phyloP scores from a whole-genome alignment of 2,888 invertebrate genomes.

The Prostheceraeus crozeri region DNA sequence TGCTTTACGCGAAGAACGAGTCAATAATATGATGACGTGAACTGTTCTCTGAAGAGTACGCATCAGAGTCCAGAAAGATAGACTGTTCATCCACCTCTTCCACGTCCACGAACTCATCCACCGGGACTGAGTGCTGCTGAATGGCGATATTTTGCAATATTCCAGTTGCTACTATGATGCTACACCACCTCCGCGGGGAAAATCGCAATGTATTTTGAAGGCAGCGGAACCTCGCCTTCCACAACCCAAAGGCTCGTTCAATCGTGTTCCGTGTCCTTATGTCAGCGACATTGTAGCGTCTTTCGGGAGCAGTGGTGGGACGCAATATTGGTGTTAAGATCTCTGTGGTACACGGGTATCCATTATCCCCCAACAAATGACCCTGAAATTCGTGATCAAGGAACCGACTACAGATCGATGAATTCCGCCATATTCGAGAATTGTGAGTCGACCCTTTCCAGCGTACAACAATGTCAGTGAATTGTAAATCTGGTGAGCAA shows the following conservation, averaged over 20 bases:
- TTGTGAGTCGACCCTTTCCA: conserved; percentile 3
- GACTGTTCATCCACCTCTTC: too few species aligned
- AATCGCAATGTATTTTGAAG: conserved; percentile 3
- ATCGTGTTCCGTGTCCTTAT: conserved; percentile 7
- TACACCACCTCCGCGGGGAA: conserved; percentile 7
- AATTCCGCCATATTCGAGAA: neutral
- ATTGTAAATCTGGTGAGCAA: too few species aligned
- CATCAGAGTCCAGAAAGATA: too few species aligned
- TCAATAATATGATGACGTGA: too few species aligned
- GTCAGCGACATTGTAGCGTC: neutral
- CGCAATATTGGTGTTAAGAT: neutral
- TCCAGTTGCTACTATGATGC: conserved; percentile 6
- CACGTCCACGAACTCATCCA: too few species aligned
- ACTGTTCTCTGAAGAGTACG: too few species aligned
- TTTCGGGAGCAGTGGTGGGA: neutral
- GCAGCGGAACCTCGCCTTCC: conserved; percentile 22
- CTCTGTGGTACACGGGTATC: neutral
- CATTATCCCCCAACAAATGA: conserved; percentile 3
- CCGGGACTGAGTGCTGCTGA: neutral
- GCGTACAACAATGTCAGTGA: neutral
- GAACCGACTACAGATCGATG: neutral
- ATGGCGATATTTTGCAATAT: conserved; percentile 15
- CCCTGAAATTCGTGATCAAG: neutral
- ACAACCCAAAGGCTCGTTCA: conserved; percentile 12
- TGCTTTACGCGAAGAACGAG: too few species aligned